Percentiles rank a stretch among this genome's conserved stretches.
Conservation (phyloP, 2,113 vertebrate species). For the Petrocephalus microphthalmus region DNA sequence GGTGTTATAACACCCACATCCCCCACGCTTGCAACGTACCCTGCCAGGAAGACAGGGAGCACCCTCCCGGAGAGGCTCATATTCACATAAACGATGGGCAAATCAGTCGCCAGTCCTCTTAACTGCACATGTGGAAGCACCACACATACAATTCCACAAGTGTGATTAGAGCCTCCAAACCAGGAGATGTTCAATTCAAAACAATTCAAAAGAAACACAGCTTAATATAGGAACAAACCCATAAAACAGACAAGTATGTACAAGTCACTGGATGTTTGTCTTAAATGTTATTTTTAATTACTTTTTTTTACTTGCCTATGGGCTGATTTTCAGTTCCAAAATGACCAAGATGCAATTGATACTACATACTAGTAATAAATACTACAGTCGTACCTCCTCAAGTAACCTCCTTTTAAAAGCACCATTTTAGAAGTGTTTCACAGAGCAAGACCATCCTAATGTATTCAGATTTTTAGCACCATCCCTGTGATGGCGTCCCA, state of each 20-base stretch:
- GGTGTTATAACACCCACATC: too few species aligned
- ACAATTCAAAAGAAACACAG: neutral
- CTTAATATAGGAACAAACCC: neutral
- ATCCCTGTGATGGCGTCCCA: neutral
- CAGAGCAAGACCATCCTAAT: neutral
- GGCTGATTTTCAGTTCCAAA: neutral
- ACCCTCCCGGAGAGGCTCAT: neutral
- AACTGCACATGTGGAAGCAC: neutral
- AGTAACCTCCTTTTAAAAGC: neutral
- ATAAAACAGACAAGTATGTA: neutral
- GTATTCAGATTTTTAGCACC: neutral
- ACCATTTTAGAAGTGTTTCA: neutral
- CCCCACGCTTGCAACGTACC: too few species aligned
- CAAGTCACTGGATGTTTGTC: neutral
- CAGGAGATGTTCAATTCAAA: neutral
- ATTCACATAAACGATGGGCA: neutral
- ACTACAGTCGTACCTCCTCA: neutral
- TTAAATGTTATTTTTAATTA: neutral
- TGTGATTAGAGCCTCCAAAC: neutral
- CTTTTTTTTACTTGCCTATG: neutral
- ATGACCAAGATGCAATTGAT: neutral
- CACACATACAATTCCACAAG: neutral
- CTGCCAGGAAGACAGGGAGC: neutral
- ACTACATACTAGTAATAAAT: neutral
- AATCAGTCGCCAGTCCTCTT: neutral